Conservation (phyloP, 2,888 invertebrate species). For the Antheraea assamensis region DNA sequence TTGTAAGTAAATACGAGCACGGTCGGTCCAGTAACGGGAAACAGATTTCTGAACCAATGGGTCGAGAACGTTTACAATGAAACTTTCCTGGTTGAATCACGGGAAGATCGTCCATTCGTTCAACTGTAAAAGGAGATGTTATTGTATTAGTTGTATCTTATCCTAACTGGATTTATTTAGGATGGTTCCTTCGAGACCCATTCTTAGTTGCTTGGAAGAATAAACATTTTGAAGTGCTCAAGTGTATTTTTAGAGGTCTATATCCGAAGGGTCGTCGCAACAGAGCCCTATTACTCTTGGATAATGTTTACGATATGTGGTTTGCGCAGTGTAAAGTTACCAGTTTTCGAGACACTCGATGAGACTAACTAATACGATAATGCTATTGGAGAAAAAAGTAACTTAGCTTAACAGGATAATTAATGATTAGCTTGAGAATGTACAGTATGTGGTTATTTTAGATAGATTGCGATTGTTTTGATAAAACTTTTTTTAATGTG, state of each 20-base stretch:
- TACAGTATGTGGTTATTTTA: neutral
- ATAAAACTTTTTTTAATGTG: too few relatives aligned
- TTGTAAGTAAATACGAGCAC: slow-evolving; percentile 36
- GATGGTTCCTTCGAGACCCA: slow-evolving; percentile 24
- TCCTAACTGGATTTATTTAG: slow-evolving; percentile 43
- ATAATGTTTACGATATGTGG: slow-evolving; percentile 9
- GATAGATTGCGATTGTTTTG: too few relatives aligned
- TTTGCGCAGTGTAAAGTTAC: neutral
- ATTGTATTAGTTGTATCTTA: slow-evolving; percentile 55
- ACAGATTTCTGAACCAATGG: slow-evolving; percentile 74
- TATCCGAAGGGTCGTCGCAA: slow-evolving; percentile 5
- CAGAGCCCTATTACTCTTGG: slow-evolving; percentile 6
- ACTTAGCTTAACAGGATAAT: neutral
- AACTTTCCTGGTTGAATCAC: slow-evolving; percentile 63
- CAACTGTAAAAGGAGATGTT: slow-evolving; percentile 62
- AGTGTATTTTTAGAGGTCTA: slow-evolving; percentile 14
- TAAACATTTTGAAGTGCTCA: slow-evolving; percentile 23
- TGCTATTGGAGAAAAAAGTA: neutral
- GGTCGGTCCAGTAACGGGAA: slow-evolving; percentile 54
- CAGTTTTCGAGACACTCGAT: neutral
- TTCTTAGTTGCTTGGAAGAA: slow-evolving; percentile 23
- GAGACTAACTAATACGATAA: neutral
- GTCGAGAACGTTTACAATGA: slow-evolving; percentile 60
- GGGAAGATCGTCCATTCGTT: slow-evolving; percentile 56
- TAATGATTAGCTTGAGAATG: neutral